Evolutionary conservation across 1,140 invertebrate species (phyloP).

Genomic region (Bombus confusus): DNA sequence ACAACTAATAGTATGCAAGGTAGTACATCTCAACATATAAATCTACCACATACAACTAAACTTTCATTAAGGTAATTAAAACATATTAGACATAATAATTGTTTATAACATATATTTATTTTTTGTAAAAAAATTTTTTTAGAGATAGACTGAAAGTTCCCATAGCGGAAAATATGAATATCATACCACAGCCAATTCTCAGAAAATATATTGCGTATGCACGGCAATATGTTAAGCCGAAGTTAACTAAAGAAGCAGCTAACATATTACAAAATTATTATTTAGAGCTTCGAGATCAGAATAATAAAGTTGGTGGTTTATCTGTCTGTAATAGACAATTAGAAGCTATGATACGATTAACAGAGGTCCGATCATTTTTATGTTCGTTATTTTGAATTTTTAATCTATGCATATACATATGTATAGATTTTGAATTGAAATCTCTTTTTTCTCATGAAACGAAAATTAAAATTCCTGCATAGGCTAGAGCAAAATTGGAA

Average conservation of each 20-base stretch:
- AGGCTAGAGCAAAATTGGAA: conserved; percentile 93
- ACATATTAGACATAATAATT: conserved; percentile 30
- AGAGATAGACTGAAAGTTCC: conserved; percentile 86
- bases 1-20: conserved; percentile 16
- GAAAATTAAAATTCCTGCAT: conserved; percentile 41
- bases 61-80: conserved; percentile 44
- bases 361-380: conserved; percentile 84
- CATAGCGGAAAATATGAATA: conserved; percentile 85
- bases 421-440: neutral
- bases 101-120: neutral
- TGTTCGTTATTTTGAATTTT: neutral
- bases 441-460: neutral
- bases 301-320: conserved; percentile 83
- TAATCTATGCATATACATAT: no score
- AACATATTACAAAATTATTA: conserved; percentile 91
- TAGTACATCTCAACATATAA: neutral
- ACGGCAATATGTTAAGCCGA: conserved; percentile 93
- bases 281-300: conserved; percentile 88
- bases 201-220: conserved; percentile 97
- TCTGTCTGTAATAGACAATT: conserved; percentile 93
- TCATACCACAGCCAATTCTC: conserved; percentile 89
- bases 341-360: conserved; percentile 93
- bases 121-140: conserved; percentile 52
- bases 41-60: neutral
- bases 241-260: conserved; percentile 88